Evolutionary conservation across 2,797 vertebrate genomes (phyloP).

Genomic region (Somateria mollissima): DNA sequence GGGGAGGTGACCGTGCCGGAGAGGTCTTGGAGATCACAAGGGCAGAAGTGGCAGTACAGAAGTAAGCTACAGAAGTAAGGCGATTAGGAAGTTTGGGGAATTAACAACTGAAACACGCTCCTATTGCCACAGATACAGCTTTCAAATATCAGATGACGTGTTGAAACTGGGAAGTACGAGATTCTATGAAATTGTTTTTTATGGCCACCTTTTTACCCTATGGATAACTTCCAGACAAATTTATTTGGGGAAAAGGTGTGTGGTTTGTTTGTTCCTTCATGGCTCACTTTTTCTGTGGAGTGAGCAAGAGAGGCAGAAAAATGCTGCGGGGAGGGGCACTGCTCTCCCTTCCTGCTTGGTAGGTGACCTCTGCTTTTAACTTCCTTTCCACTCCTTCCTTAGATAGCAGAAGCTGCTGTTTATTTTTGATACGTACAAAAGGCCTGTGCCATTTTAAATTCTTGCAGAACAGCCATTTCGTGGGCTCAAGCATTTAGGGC

Average conservation of each 20-base stretch:
- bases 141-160: neutral
- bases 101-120: slow-evolving; percentile 10
- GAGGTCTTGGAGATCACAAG: neutral
- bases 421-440: slow-evolving; percentile 14
- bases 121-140: neutral
- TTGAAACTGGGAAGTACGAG: neutral
- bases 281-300: neutral
- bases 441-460: slow-evolving; percentile 51
- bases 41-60: slow-evolving; percentile 1
- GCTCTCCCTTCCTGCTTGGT: neutral
- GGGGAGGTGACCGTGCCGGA: neutral
- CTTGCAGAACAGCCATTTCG: slow-evolving; percentile 56
- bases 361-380: slow-evolving; percentile 36
- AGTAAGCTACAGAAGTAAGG: slow-evolving; percentile 27
- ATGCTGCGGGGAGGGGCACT: neutral
- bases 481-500: neutral
- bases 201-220: neutral
- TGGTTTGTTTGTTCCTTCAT: neutral
- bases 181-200: neutral
- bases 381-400: slow-evolving; percentile 30
- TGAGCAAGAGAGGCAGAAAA: neutral
- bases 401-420: slow-evolving; percentile 35
- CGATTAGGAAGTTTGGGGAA: slow-evolving; percentile 45
- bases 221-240: neutral
- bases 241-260: neutral